Conservation (phyloP, 2,797 vertebrate species). For the Alfaro cultratus region DNA sequence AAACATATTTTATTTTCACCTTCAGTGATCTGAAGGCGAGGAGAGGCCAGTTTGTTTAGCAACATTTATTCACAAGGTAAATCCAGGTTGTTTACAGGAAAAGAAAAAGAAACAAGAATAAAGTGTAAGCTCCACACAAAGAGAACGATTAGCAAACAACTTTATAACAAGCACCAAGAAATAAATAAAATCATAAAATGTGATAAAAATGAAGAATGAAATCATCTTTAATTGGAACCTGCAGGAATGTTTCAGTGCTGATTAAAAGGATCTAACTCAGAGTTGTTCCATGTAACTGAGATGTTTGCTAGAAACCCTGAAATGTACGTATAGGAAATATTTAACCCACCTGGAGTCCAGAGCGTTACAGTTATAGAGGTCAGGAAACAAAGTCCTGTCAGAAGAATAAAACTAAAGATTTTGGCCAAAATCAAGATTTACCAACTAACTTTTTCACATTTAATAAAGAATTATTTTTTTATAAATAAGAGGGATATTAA, state of each 20-base stretch:
- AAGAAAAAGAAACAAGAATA: not conserved
- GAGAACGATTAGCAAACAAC: not conserved
- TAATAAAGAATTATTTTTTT: not conserved
- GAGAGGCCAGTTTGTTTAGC: not conserved
- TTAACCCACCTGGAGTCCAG: no score
- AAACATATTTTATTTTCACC: not conserved
- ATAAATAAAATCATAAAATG: not conserved
- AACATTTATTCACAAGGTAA: not conserved
- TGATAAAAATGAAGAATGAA: not conserved
- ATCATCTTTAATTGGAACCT: not conserved
- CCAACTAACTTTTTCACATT: not conserved
- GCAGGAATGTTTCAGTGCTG: not conserved
- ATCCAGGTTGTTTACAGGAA: no score
- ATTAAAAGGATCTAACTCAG: not conserved
- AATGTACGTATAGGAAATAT: not conserved
- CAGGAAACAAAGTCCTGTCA: no score
- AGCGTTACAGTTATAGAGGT: no score
- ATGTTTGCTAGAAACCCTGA: not conserved
- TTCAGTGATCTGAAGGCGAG: conserved; percentile 15
- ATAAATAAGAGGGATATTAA: not conserved
- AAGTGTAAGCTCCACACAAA: not conserved
- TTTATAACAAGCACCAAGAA: not conserved
- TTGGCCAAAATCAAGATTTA: not conserved
- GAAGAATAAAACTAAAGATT: no score
- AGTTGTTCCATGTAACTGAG: not conserved